A percentile compares a stretch with the other conserved stretches of the same genome.
Evolutionary conservation across 1,140 invertebrate species (phyloP).

Genomic region (Orius insidiosus): DNA sequence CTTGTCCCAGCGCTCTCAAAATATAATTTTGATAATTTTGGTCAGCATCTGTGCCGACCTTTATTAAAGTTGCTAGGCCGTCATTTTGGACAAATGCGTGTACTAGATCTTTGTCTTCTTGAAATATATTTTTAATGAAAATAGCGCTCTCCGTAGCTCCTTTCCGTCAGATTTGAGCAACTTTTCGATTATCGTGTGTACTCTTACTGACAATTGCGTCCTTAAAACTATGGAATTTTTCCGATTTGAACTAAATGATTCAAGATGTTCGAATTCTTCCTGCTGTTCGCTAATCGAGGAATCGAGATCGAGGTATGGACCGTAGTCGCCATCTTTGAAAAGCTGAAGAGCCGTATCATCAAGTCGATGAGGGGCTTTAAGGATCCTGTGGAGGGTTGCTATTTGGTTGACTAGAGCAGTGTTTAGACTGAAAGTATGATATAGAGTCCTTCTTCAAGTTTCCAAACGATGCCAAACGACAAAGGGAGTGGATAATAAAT

Average conservation of each 20-base stretch:
- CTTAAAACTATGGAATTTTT: constrained; percentile 93
- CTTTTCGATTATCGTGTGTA: constrained; percentile 97
- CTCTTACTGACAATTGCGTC: constrained; percentile 89
- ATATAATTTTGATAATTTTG: constrained; percentile 99
- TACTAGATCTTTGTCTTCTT: constrained; percentile 98
- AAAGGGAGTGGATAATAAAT: too few species aligned
- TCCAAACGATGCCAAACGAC: too few species aligned
- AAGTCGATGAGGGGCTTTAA: constrained; percentile 86
- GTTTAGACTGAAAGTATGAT: constrained; percentile 77
- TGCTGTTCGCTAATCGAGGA: constrained; percentile 86
- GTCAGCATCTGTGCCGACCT: constrained; percentile 83
- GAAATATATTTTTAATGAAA: constrained; percentile 73
- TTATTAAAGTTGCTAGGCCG: constrained; percentile 84
- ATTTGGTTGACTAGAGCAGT: constrained; percentile 90
- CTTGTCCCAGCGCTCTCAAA: constrained; percentile 75
- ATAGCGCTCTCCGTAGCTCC: constrained; percentile 81
- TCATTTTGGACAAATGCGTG: constrained; percentile 99
- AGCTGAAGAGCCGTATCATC: constrained; percentile 91
- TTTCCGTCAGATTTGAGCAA: constrained; percentile 81
- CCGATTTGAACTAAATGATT: constrained; percentile 71
- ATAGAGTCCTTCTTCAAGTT: too few species aligned
- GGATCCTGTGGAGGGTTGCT: constrained; percentile 72
- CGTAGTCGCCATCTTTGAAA: constrained; percentile 90
- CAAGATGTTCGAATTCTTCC: constrained; percentile 71
- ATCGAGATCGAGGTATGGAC: constrained; percentile 89